Base-by-base conservation (phyloP, 2,113 vertebrate species). In the Phylloscopus trochilus region DNA sequence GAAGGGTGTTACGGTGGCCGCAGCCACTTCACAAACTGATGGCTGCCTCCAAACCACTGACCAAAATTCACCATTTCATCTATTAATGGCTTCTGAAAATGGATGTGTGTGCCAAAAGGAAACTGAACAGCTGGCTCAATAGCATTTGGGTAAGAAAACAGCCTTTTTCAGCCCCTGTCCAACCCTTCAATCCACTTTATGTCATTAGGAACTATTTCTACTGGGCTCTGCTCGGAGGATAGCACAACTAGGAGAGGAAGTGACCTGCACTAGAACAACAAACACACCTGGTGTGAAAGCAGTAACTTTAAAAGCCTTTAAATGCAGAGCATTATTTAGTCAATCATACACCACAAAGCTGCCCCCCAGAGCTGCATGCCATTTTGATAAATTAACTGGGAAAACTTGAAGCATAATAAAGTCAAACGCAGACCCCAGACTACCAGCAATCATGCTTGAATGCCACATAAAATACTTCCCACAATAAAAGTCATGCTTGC, bases 311-410 rank as follows among this genome's bases (percentile, higher is more conserved):
- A 75, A 73, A 95, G 79, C 83, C 85, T 83, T 87, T 92, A 96
- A 97, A 95, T 73, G 43, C 83, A 76, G 55, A 94, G 52, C 89
- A 84, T 90, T 93, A 95, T 95, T 97, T 97, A 96, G 98, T 97
- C 95, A 98, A 97, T 98, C 96, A 98, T 98, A 97, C 12, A 98
- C 97, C 95, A 86, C 16, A 26, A 55, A 82, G 74, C 73, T 96
- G 87, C 96, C 96, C 93, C 95, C 91, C 83, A 84, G 83, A 97
- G 96, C 94, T 80, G 80, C 80, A 43, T 87, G 93, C 90, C 97
- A 91, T 96, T 97, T 97, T 95, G 96, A 97, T 96, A 97, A 97
- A 97, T 97, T 97, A 97, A 96, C 97, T 95, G 75, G 55, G 95
- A 96, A 90, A 88, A 88, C 92, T 27, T 84, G 90, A 92, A 97